Percentiles rank a stretch among this genome's conserved stretches.
Conservation (phyloP, 2,797 vertebrate species). For the Pempheris klunzingeri region DNA sequence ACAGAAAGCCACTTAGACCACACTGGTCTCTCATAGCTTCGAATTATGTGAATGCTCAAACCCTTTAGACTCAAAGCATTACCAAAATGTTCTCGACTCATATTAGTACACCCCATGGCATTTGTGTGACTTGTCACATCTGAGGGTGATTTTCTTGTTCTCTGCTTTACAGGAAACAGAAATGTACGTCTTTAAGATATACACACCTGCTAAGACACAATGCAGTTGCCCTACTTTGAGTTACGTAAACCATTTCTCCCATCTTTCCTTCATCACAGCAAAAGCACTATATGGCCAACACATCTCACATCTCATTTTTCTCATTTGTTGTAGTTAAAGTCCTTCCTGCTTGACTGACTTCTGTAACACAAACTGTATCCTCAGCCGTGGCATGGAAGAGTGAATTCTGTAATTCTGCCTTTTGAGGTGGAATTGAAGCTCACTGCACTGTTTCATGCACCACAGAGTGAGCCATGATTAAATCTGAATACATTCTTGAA, state of each 20-base stretch:
- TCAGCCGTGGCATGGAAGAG: conserved; percentile 70
- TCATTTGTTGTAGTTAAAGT: conserved; percentile 62
- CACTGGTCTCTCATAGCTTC: neutral
- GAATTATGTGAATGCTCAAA: neutral
- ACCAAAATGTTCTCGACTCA: neutral
- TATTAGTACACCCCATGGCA: neutral
- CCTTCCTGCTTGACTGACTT: conserved; percentile 72
- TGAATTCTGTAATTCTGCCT: conserved; percentile 77
- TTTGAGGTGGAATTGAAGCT: conserved; percentile 81
- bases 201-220: conserved; percentile 3
- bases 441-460: conserved; percentile 72
- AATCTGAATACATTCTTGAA: conserved; percentile 79
- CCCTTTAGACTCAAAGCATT: neutral
- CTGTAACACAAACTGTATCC: conserved; percentile 66
- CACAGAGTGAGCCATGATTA: conserved; percentile 76
- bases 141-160: neutral
- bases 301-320: conserved; percentile 52
- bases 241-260: conserved; percentile 11
- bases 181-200: neutral
- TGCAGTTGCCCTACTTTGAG: conserved; percentile 7
- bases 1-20: neutral
- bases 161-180: neutral
- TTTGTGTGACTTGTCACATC: conserved; percentile 1
- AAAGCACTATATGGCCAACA: conserved; percentile 32
- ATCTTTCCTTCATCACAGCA: conserved; percentile 34